Conservation (phyloP, 2,113 vertebrate genomes). For the Myiozetetes cayanensis region DNA sequence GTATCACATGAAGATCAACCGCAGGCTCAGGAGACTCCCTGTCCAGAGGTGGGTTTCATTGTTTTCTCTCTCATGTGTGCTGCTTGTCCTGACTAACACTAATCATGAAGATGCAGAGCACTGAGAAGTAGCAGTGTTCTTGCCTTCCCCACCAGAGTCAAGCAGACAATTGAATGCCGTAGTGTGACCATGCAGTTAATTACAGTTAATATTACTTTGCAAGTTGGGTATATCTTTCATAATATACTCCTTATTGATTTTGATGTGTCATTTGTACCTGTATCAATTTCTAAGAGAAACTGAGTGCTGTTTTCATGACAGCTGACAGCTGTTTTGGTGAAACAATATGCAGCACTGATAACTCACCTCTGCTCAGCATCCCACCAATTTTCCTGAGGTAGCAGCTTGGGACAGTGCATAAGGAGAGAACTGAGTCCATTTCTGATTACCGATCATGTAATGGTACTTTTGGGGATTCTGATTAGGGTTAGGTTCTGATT, state of each 20-base stretch:
- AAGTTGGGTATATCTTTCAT: not conserved
- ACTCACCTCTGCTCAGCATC: not conserved
- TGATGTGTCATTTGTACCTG: not conserved
- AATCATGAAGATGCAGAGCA: not conserved
- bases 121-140: not conserved
- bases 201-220: not conserved
- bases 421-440: not conserved
- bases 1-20: slow-evolving; percentile 15
- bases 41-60: slow-evolving; percentile 62
- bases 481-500: not conserved
- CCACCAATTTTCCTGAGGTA: not conserved
- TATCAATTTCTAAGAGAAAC: not conserved
- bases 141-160: not conserved
- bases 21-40: not conserved
- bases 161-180: not conserved
- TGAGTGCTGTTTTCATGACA: not conserved
- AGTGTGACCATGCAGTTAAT: not conserved
- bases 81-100: not conserved
- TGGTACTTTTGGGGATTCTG: not conserved
- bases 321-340: not conserved
- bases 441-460: not conserved
- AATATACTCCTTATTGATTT: not conserved
- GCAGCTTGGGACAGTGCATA: not conserved
- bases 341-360: not conserved
- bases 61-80: not conserved